These are phyloP conservation scores for Carettochelys insculpta DNA, from an alignment of 2,113 vertebrate genomes.

Conservation along the genomic window DNA sequence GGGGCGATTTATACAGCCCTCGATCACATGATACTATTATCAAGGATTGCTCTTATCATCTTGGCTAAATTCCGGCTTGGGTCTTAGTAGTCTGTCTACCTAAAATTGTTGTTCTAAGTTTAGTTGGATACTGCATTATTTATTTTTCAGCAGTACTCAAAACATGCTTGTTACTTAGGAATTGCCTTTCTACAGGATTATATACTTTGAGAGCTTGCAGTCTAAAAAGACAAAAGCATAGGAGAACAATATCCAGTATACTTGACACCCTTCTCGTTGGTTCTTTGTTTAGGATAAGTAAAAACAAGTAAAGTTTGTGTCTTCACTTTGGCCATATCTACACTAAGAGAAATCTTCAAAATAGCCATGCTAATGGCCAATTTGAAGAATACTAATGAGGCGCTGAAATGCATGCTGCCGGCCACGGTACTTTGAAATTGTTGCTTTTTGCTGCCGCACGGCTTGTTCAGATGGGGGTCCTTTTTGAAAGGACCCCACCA, in stretches of 20 bases:
- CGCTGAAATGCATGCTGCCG: no score
- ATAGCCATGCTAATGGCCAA: no score
- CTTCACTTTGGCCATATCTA: no score
- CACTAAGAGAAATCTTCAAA: no score
- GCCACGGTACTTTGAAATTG: no score
- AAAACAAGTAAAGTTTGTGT: background rate
- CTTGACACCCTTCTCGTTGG: background rate
- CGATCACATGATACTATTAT: background rate
- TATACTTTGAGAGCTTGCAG: fast-evolving
- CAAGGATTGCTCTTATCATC: background rate
- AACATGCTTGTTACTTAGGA: background rate
- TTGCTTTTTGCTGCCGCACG: no score
- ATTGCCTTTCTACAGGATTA: no score
- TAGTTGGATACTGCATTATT: background rate
- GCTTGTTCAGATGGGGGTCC: no score
- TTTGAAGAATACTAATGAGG: no score
- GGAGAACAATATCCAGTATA: background rate
- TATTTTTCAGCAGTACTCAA: background rate
- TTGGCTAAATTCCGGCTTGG: background rate
- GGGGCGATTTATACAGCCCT: slow-evolving; percentile 2
- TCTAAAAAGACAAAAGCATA: background rate
- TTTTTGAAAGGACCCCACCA: no score
- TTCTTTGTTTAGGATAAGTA: background rate
- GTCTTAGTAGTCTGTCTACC: background rate
- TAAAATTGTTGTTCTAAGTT: background rate